These are phyloP conservation scores for Hestina assimilis DNA, from an alignment of 1,140 invertebrate species.

Conservation along the genomic window DNA sequence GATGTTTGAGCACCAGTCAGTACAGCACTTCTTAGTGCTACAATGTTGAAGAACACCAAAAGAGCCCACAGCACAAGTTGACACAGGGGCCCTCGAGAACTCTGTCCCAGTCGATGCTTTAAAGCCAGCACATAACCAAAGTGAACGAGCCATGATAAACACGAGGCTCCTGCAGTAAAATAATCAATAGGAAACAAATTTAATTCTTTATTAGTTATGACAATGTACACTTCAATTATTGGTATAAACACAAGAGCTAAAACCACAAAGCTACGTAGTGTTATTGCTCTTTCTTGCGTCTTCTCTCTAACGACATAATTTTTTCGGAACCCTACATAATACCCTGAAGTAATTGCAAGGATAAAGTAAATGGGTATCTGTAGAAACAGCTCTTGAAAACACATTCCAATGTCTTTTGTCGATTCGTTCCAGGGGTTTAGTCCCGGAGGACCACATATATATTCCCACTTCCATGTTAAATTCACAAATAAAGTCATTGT, in stretches of 20 bases:
- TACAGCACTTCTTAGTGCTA: slow-evolving; percentile 77
- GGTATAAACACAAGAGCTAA: slow-evolving; percentile 82
- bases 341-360: slow-evolving; percentile 86
- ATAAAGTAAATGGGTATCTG: slow-evolving; percentile 85
- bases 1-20: slow-evolving; percentile 59
- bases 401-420: slow-evolving; percentile 86
- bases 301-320: slow-evolving; percentile 79
- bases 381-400: slow-evolving; percentile 88
- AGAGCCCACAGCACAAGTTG: slow-evolving; percentile 83
- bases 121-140: slow-evolving; percentile 85
- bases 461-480: slow-evolving; percentile 83
- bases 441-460: slow-evolving; percentile 84
- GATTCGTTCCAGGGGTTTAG: slow-evolving; percentile 82
- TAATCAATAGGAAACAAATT: slow-evolving; percentile 82
- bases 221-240: slow-evolving; percentile 82
- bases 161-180: slow-evolving; percentile 83
- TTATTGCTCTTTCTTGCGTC: slow-evolving; percentile 80
- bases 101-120: slow-evolving; percentile 81
- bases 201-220: slow-evolving; percentile 68
- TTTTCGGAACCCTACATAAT: slow-evolving; percentile 84
- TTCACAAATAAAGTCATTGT: slow-evolving; percentile 28
- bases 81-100: slow-evolving; percentile 84
- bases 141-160: slow-evolving; percentile 88
- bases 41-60: slow-evolving; percentile 80
- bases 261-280: slow-evolving; percentile 81